Evolutionary conservation across 2,797 vertebrate species (phyloP).

Genomic region (Thunnus albacares): DNA sequence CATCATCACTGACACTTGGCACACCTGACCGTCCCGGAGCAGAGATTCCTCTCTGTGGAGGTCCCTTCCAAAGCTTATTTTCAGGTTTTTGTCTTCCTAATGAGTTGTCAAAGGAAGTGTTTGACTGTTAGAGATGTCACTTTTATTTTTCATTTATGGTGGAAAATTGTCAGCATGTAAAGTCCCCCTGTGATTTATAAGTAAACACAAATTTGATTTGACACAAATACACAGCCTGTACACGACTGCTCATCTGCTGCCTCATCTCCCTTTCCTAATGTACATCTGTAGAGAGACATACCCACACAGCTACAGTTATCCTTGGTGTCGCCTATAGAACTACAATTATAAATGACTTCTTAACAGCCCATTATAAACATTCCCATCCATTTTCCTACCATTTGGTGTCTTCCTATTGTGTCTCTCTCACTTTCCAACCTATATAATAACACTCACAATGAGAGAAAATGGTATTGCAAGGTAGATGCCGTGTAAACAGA

Average conservation of each 20-base stretch:
- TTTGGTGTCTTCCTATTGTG: not conserved
- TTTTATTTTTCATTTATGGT: not conserved
- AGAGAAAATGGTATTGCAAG: not conserved
- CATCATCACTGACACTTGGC: not conserved
- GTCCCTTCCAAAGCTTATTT: not conserved
- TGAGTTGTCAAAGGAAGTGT: not conserved
- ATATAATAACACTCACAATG: not conserved
- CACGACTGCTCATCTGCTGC: not conserved
- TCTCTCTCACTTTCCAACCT: not conserved
- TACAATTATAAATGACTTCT: slow-evolving; percentile 1
- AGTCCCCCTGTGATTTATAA: not conserved
- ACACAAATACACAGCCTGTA: not conserved
- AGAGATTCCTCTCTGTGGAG: not conserved
- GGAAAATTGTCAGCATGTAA: not conserved
- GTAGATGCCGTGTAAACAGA: not conserved
- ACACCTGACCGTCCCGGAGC: not conserved
- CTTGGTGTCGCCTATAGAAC: not conserved
- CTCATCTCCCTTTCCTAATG: not conserved
- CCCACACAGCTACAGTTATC: not conserved
- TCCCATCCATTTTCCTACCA: not conserved
- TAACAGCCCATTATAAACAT: slow-evolving; percentile 1
- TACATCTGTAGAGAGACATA: slow-evolving; percentile 4
- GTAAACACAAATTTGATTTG: not conserved
- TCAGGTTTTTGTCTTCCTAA: not conserved
- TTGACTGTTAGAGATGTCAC: not conserved